Conservation (phyloP, 2,113 vertebrate genomes). For the Ptyas mucosa region DNA sequence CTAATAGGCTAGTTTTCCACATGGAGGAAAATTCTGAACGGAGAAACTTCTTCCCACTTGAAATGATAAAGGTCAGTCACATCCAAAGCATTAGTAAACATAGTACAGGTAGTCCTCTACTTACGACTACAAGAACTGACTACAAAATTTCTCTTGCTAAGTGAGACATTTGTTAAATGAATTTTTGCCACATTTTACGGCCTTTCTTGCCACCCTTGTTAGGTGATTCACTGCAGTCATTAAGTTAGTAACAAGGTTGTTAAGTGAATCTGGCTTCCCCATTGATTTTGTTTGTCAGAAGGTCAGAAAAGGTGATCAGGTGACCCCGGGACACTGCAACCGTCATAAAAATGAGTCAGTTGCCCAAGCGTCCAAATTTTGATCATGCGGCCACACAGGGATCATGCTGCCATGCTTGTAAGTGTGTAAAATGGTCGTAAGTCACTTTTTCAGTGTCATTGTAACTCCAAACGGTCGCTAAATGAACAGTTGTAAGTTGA, state of each 20-base stretch:
- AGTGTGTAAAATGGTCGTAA: neutral
- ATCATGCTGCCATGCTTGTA: neutral
- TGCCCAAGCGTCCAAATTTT: neutral
- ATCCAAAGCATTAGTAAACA: neutral
- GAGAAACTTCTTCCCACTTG: neutral
- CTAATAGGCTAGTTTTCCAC: neutral
- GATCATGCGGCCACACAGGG: neutral
- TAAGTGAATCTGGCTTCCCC: neutral
- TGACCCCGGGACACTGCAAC: neutral
- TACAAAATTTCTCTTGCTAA: neutral
- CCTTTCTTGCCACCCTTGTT: neutral
- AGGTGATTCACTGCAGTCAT: neutral
- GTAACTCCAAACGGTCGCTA: neutral
- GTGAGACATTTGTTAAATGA: neutral
- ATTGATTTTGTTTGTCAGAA: neutral
- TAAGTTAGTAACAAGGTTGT: neutral
- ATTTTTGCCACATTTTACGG: neutral
- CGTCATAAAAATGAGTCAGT: neutral
- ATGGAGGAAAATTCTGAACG: neutral
- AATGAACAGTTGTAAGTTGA: neutral
- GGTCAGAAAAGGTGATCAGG: neutral
- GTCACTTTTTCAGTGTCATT: neutral
- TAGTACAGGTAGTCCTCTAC: neutral
- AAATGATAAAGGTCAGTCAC: neutral
- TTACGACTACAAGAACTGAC: neutral